These are phyloP conservation scores for Paelopatides confundens DNA, from an alignment of 53 echinoderm and acorn worm genomes.

Conservation along the genomic window DNA sequence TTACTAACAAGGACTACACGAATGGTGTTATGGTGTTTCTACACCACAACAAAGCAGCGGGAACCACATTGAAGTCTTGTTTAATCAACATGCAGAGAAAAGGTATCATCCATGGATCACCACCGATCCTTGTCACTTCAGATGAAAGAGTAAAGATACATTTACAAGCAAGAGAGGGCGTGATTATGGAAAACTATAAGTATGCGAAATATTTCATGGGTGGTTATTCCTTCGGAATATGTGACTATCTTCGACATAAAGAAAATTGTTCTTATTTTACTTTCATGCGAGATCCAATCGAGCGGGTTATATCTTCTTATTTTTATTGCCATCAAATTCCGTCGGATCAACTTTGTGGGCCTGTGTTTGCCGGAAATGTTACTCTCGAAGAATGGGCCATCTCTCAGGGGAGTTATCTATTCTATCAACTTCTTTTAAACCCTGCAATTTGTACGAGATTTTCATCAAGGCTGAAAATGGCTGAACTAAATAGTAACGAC, in stretches of 20 bases:
- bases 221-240: conserved; percentile 81
- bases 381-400: conserved; percentile 82
- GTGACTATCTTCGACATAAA: conserved; percentile 50
- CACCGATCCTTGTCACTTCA: neutral
- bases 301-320: conserved; percentile 74
- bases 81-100: neutral
- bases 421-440: conserved; percentile 75
- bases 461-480: neutral
- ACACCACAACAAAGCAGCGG: neutral
- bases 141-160: neutral
- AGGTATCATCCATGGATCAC: neutral
- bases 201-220: conserved; percentile 49
- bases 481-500: neutral
- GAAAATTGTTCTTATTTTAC: conserved; percentile 83
- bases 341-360: conserved; percentile 75
- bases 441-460: conserved; percentile 59
- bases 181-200: neutral
- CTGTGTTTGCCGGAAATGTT: conserved; percentile 57
- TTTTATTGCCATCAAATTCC: conserved; percentile 67
- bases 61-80: neutral
- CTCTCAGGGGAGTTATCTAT: conserved; percentile 87
- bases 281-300: conserved; percentile 76
- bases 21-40: neutral
- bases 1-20: neutral
- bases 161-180: neutral